phyloP scores from a whole-genome alignment of 2,888 invertebrate species.

The Leucophenga maculata region DNA sequence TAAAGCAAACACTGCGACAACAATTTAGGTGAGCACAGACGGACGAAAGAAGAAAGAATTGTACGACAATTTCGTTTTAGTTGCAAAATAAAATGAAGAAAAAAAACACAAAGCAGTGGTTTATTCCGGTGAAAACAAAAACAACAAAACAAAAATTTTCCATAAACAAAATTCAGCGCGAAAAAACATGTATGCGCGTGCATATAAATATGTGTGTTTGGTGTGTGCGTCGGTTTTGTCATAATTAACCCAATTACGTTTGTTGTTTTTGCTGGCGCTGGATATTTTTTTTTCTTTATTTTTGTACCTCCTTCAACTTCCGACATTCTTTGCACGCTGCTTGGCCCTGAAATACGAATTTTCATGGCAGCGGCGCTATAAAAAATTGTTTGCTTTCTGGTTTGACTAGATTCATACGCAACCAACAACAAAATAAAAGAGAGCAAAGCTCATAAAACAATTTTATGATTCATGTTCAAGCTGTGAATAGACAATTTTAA shows the following conservation, averaged over 20 bases:
- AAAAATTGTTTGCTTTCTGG: background rate
- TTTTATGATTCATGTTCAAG: background rate
- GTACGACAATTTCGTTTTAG: too few species aligned
- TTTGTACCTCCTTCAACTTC: too few species aligned
- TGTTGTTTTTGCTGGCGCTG: background rate
- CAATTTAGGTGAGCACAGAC: too few species aligned
- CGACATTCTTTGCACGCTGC: too few species aligned
- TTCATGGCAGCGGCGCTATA: too few species aligned
- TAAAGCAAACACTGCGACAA: too few species aligned
- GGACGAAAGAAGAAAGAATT: too few species aligned
- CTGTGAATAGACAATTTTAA: background rate
- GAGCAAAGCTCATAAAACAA: background rate
- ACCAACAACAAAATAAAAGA: background rate
- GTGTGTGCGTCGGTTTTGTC: too few species aligned
- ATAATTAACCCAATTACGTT: too few species aligned
- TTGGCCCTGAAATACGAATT: too few species aligned
- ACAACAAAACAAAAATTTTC: constrained; percentile 43
- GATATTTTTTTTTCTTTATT: background rate
- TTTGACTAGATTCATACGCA: background rate
- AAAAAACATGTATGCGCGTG: background rate
- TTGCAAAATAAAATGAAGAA: constrained; percentile 13
- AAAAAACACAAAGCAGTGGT: constrained; percentile 40
- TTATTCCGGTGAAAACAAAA: constrained; percentile 43
- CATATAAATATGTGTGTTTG: background rate
- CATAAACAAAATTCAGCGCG: constrained; percentile 19